Evolutionary conservation across 2,113 vertebrate genomes (phyloP), one percentile per base, ranked within the genome.

Genomic region (Meles meles): DNA sequence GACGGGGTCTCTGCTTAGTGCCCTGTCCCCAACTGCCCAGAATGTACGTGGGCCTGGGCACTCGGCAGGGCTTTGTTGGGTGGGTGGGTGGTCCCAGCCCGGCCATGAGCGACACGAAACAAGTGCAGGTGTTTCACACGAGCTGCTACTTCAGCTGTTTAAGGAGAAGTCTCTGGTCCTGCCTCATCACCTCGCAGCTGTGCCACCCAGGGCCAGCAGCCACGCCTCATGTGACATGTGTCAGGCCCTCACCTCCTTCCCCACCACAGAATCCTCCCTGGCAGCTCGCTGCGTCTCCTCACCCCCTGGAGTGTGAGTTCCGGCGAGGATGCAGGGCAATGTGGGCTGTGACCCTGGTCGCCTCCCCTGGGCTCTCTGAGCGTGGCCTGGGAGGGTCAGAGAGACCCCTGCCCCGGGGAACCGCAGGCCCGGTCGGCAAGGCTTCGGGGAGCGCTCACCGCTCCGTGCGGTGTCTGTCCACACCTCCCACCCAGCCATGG

Each of bases 381-480:
- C 9, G 0, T 7, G 2, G 52, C 81, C 42, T 34, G 7, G 29
- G 74, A 34, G 27, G 52, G 25, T 57, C 69, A 8, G 80, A 55
- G 55, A 52, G 27, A 27, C n/a, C 89, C 29, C n/a, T 47, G 39
- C 37, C 90, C 59, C 3, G 1, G n/a, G 74, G 27, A 39, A 4
- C 61, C 1, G 14, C n/a, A 17, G 23, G 37, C 23, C 34, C 42
- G 5, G 39, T 49, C 6, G 0, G 55, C 44, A 7, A 0, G 23
- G 3, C 3, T 7, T 29, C 21, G 2, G 85, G 42, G n/a, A 2
- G 34, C 11, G 0, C 74, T 31, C 2, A 0, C 47, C 3, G 23
- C 57, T 27, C 65, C 7, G 9, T 14, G 47, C 44, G 0, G 0
- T 0, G 1, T 7, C 79, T 31, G 0, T 25, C 79, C 21, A 15